Percentiles rank a stretch among this genome's conserved stretches.
Evolutionary conservation across 1,140 invertebrate species (phyloP).

Genomic region (Amphibalanus amphitrite): DNA sequence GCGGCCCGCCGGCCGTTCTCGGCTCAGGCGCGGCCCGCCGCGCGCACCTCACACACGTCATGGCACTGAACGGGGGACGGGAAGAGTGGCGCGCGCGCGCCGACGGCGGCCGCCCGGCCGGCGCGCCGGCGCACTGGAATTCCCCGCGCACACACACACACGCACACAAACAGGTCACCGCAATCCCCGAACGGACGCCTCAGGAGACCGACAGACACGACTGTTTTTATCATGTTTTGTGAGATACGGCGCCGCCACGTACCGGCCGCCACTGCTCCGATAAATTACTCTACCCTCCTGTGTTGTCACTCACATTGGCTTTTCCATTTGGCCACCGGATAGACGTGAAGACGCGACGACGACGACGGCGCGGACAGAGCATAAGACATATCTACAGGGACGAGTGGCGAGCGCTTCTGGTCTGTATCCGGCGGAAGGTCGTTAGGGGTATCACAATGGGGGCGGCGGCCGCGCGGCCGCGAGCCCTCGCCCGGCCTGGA

Average conservation of each 20-base stretch:
- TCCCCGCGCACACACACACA: neutral
- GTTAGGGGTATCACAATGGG: neutral
- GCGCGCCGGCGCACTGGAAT: neutral
- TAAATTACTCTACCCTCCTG: neutral
- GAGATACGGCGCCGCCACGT: neutral
- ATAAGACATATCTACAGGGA: neutral
- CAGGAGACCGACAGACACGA: neutral
- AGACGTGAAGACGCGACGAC: neutral
- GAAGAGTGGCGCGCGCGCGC: neutral
- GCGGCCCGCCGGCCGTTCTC: too few species aligned
- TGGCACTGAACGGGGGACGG: neutral
- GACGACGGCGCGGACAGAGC: neutral
- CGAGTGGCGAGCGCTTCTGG: neutral
- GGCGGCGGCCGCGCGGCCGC: too few species aligned
- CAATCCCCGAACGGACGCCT: neutral
- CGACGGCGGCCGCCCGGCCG: too few species aligned
- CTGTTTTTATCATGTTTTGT: neutral
- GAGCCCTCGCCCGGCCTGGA: neutral
- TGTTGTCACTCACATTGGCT: neutral
- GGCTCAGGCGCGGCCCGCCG: too few species aligned
- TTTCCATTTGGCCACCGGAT: neutral
- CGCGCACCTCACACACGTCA: neutral
- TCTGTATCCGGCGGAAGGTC: neutral
- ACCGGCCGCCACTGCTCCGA: neutral
- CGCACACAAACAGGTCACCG: neutral